Percentiles rank a stretch among this genome's conserved stretches.
phyloP scores from a whole-genome alignment of 2,888 invertebrate genomes.

The Brachyopa scutellaris region DNA sequence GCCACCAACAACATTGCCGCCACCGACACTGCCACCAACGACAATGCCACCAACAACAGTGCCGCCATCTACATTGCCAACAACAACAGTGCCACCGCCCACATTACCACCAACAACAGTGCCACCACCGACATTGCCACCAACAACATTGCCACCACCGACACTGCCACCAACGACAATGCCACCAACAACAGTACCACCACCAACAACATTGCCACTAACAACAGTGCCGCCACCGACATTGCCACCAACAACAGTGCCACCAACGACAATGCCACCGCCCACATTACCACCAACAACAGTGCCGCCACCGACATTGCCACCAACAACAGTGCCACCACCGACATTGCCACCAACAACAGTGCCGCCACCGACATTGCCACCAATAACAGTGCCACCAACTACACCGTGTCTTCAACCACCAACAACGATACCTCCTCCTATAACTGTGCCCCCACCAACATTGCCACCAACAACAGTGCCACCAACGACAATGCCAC shows the following conservation, averaged over 20 bases:
- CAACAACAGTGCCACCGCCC: background rate
- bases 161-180: background rate
- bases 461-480: background rate
- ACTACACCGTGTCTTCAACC: background rate
- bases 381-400: background rate
- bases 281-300: background rate
- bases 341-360: background rate
- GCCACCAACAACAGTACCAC: background rate
- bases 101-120: background rate
- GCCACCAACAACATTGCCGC: background rate
- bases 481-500: background rate
- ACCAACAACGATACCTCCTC: background rate
- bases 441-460: background rate
- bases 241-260: background rate
- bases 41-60: background rate
- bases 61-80: background rate
- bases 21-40: background rate
- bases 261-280: background rate
- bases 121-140: background rate
- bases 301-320: background rate
- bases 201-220: background rate
- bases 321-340: background rate
- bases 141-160: background rate
- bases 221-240: background rate
- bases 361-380: background rate